These are phyloP conservation scores for Harpalus rufipes DNA, from an alignment of 2,888 invertebrate genomes.

Conservation along the genomic window DNA sequence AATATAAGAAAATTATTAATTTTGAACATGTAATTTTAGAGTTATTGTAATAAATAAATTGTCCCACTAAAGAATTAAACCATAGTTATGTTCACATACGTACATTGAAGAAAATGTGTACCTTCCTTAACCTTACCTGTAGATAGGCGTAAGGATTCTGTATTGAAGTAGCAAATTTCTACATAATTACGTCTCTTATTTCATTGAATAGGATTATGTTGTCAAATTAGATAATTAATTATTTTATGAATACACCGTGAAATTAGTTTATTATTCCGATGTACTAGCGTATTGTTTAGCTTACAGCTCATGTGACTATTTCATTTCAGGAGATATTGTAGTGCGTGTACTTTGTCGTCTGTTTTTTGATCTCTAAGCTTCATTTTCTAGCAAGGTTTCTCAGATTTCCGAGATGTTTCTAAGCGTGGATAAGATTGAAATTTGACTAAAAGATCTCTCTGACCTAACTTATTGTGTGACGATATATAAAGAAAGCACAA, in stretches of 20 bases:
- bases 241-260: background rate
- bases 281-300: background rate
- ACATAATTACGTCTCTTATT: background rate
- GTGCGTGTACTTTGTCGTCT: background rate
- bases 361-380: background rate
- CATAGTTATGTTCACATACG: too few relatives aligned
- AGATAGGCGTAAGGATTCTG: too few relatives aligned
- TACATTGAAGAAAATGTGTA: too few relatives aligned
- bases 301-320: too few relatives aligned
- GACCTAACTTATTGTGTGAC: background rate
- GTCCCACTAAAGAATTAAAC: too few relatives aligned
- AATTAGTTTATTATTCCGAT: constrained; percentile 9
- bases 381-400: background rate
- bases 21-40: too few relatives aligned
- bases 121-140: too few relatives aligned
- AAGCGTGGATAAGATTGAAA: background rate
- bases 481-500: background rate
- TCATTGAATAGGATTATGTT: background rate
- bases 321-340: background rate
- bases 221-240: constrained; percentile 17
- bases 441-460: constrained; percentile 4
- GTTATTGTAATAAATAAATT: too few relatives aligned
- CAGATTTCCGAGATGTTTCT: background rate
- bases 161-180: background rate
- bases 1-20: too few relatives aligned